Percentiles rank a stretch among this genome's conserved stretches.
Evolutionary conservation across 2,797 vertebrate genomes (phyloP).

Genomic region (Gymnodraco acuticeps): DNA sequence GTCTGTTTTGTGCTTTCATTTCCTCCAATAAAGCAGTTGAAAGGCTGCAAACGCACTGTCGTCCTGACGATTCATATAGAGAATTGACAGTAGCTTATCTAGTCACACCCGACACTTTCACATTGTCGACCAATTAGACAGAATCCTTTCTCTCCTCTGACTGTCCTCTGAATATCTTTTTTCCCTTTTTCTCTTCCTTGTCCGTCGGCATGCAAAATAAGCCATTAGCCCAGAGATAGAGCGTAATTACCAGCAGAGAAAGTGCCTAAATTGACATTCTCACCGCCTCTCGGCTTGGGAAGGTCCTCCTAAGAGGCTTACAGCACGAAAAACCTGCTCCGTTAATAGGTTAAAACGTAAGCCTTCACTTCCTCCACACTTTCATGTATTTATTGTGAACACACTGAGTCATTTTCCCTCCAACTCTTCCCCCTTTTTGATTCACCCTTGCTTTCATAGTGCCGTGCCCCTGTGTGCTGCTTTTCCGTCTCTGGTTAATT

Average conservation of each 20-base stretch:
- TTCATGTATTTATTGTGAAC: constrained; percentile 47
- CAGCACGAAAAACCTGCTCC: constrained; percentile 68
- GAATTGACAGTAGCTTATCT: constrained; percentile 16
- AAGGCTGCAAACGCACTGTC: background rate
- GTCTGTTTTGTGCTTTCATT: constrained; percentile 9
- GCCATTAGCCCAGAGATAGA: constrained; percentile 56
- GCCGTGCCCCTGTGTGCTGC: constrained; percentile 24
- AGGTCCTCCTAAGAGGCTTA: constrained; percentile 78
- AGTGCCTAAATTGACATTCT: constrained; percentile 77
- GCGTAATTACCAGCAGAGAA: constrained; percentile 67
- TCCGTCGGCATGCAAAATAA: constrained; percentile 57
- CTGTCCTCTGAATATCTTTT: constrained; percentile 39
- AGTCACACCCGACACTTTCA: constrained; percentile 7
- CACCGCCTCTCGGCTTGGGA: constrained; percentile 56
- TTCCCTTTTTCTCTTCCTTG: constrained; percentile 28
- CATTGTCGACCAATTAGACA: constrained; percentile 34
- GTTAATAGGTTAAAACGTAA: constrained; percentile 74
- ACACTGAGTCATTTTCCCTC: constrained; percentile 16
- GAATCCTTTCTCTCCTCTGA: constrained; percentile 8
- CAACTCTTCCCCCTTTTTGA: constrained; percentile 16
- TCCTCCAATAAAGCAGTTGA: background rate
- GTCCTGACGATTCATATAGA: constrained; percentile 1
- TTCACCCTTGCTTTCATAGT: constrained; percentile 50
- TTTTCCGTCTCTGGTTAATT: constrained; percentile 66
- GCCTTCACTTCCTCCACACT: constrained; percentile 50